Base-by-base conservation (phyloP, 2,888 invertebrate genomes). In the Heliconius erato region DNA sequence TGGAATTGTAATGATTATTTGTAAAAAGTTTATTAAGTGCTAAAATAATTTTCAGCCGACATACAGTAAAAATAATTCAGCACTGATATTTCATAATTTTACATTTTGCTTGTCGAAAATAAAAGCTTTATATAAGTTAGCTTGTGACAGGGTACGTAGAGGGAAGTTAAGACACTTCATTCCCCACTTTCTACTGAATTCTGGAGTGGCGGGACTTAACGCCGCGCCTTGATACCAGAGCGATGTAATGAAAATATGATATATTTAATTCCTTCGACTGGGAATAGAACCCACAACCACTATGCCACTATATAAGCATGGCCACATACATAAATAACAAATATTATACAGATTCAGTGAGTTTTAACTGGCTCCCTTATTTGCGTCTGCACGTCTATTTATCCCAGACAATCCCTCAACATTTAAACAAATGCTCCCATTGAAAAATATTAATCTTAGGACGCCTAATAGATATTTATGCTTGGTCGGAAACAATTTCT, bases 401-500 rank as follows among this genome's bases (percentile, higher is more conserved):
- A 81, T 84, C 78, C 87, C 89, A 90, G 90, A 92, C 91, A 89
- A 90, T 89, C 93, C 91, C 91, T 92, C 89, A 91, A 89, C 89
- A 89, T 86, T 89, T 89, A 89, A 89, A 90, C 89, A 89, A 91
- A 90, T 88, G 88, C 86, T 88, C 87, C 89, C 89, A 91, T 89
- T 91, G 94, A 95, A 95, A 96, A 96, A 95, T 95, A 94, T 95
- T 94, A 95, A 95, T 94, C 93, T 92, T 90, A 87, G 87, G 88
- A 90, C 90, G 90, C 89, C 89, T 96, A 93, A 95, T 95, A 95
- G 95, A 95, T 95, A 95, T 96, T 95, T 95, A 95, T 95, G 96
- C 94, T 90, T 92, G 92, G 92, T 85, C 88, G 93, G 89, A 94
- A 90, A 90, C 95, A 95, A 95, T 95, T 92, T 92, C 88, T 90